These are phyloP conservation scores for Lagorchestes hirsutus DNA, from an alignment of 2,797 vertebrate genomes.

Conservation along the genomic window DNA sequence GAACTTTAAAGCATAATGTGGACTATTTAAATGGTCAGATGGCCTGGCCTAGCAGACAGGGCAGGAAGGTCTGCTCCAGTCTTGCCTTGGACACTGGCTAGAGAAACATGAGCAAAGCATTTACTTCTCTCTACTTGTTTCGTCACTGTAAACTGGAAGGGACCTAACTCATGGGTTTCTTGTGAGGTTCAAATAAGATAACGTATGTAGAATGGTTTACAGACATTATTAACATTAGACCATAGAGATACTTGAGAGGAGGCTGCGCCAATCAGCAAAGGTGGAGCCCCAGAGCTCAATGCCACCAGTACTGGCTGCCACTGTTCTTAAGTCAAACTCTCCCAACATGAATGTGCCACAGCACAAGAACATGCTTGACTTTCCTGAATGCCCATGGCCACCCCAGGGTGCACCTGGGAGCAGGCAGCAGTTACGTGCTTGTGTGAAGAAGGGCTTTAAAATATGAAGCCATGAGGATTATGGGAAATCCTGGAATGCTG, in stretches of 20 bases:
- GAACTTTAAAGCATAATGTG: not conserved
- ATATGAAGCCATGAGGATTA: not conserved
- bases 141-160: not conserved
- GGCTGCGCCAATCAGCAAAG: not conserved
- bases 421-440: not conserved
- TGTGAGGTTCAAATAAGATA: not conserved
- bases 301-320: not conserved
- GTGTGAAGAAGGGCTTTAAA: not conserved
- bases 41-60: not conserved
- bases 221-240: not conserved
- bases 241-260: not conserved
- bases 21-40: not conserved
- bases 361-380: not conserved
- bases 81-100: not conserved
- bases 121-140: not conserved
- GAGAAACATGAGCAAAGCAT: not conserved
- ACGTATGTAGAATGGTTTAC: not conserved
- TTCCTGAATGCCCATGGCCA: not conserved
- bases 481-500: not conserved
- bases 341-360: not conserved
- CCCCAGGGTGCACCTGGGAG: not conserved
- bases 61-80: not conserved
- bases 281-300: not conserved
- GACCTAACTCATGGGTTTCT: not conserved
- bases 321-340: too few species aligned